Conservation (phyloP, 2,797 vertebrate genomes). For the Spea hammondii region DNA sequence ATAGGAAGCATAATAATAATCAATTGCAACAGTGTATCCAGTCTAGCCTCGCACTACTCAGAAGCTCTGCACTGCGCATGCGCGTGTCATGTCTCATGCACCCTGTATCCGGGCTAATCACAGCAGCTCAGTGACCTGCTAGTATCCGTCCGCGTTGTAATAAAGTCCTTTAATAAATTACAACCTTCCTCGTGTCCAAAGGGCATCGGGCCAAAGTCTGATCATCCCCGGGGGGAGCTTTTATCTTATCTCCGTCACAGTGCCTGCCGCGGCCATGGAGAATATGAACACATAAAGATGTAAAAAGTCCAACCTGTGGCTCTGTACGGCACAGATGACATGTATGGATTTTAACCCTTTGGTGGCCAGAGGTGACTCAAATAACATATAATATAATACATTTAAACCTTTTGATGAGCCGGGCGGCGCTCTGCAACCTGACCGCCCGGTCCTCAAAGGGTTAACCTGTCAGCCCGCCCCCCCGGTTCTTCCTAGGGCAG, state of each 20-base stretch:
- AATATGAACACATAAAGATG: too few species aligned
- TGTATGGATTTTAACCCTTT: too few species aligned
- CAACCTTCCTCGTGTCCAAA: neutral
- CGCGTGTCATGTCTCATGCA: neutral
- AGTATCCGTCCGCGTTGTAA: neutral
- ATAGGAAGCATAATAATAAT: too few species aligned
- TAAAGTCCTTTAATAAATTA: neutral
- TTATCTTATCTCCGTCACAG: neutral
- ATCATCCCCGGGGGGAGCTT: too few species aligned
- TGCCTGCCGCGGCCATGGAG: too few species aligned
- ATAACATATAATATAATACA: neutral
- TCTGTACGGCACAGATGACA: too few species aligned
- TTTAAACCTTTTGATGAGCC: neutral
- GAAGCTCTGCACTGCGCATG: too few species aligned
- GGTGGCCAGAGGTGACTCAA: conserved; percentile 1
- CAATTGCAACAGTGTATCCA: too few species aligned
- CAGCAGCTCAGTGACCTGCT: too few species aligned
- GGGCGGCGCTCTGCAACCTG: neutral
- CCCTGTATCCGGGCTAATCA: neutral
- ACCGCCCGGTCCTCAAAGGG: neutral
- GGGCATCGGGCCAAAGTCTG: neutral
- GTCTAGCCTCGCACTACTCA: too few species aligned
- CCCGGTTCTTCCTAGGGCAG: too few species aligned
- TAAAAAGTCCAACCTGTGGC: too few species aligned
- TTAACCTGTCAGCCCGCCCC: neutral